Evolutionary conservation across 2,888 invertebrate species (phyloP).

Genomic region (Eupeodes latifasciatus): DNA sequence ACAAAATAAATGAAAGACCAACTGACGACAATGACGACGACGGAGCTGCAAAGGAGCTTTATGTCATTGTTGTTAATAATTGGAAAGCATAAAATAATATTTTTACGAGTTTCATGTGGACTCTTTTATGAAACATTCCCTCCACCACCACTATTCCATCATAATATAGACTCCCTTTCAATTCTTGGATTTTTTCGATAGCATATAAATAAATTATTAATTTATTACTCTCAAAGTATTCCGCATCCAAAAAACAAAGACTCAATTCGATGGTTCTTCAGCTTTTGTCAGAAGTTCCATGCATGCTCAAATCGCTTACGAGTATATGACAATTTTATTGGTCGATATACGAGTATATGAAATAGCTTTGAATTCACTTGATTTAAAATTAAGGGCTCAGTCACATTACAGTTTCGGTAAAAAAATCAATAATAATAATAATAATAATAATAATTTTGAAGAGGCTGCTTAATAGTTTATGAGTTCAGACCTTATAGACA

Average conservation of each 20-base stretch:
- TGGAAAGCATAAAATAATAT: slow-evolving; percentile 31
- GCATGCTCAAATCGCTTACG: slow-evolving; percentile 19
- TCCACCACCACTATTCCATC: not conserved
- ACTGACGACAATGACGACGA: not conserved
- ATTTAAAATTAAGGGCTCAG: not conserved
- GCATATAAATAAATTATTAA: slow-evolving; percentile 5
- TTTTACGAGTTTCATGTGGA: slow-evolving; percentile 38
- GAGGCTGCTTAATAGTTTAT: slow-evolving; percentile 1
- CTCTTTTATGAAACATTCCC: slow-evolving; percentile 7
- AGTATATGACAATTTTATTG: slow-evolving; percentile 60
- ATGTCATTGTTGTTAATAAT: slow-evolving; percentile 11
- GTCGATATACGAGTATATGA: not conserved
- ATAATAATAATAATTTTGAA: slow-evolving; percentile 30
- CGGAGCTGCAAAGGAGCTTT: not conserved
- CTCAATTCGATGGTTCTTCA: no score
- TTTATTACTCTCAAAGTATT: not conserved
- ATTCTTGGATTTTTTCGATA: not conserved
- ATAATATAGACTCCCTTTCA: not conserved
- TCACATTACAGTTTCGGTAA: not conserved
- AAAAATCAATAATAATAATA: slow-evolving; percentile 43
- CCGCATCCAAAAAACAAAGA: not conserved
- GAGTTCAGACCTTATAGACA: not conserved
- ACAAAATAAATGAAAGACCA: not conserved
- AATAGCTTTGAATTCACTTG: slow-evolving; percentile 15
- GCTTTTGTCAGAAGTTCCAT: not conserved